Evolutionary conservation across 1,140 invertebrate species (phyloP).

Genomic region (Drosophila erecta): DNA sequence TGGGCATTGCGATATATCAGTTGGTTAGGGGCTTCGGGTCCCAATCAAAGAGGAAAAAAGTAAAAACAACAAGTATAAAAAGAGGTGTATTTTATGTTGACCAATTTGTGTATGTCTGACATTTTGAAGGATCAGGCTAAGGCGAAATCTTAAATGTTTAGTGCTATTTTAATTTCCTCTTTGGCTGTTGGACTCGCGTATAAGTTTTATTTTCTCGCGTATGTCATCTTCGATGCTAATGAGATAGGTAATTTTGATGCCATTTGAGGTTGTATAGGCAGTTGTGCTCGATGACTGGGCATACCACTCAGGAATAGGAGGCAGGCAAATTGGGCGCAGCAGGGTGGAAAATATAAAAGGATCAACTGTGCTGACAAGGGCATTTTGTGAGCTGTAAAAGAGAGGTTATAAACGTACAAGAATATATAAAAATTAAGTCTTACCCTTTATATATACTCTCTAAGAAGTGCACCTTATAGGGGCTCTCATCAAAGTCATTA

Average conservation of each 20-base stretch:
- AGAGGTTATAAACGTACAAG: no score
- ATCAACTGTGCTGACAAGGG: neutral
- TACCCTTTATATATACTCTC: neutral
- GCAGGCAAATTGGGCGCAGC: neutral
- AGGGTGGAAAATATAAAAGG: neutral
- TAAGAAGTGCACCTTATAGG: neutral
- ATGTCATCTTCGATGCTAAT: neutral
- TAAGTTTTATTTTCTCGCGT: neutral
- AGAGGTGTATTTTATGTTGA: constrained; percentile 1
- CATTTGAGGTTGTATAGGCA: neutral
- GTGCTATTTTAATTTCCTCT: neutral
- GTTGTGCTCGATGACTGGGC: neutral
- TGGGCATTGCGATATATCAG: constrained; percentile 5
- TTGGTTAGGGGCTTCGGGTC: neutral
- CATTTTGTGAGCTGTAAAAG: neutral
- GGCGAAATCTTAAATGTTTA: neutral
- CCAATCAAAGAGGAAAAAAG: constrained; percentile 19
- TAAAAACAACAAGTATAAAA: constrained; percentile 31
- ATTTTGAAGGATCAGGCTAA: neutral
- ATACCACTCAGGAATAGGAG: neutral
- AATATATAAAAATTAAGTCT: no score
- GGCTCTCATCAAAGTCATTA: neutral
- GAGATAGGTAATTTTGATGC: neutral
- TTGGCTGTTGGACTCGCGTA: neutral
- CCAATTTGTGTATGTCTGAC: constrained; percentile 9